Evolutionary conservation across 1,140 invertebrate genomes (phyloP).

Genomic region (Yoshiicerus persimilis): DNA sequence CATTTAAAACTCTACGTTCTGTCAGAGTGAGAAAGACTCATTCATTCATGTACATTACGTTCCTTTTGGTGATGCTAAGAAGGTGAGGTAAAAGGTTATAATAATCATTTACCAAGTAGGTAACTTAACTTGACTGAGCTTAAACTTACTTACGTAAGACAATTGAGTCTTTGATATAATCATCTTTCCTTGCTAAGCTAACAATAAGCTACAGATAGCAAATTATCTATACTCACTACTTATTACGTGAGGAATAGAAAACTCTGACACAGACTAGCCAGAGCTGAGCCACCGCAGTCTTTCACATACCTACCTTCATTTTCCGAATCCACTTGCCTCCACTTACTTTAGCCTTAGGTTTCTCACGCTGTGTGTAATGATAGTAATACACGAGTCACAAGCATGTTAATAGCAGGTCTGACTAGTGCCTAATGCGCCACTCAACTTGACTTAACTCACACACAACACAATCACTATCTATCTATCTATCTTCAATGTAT

Average conservation of each 20-base stretch:
- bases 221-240: not conserved
- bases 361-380: constrained; percentile 46
- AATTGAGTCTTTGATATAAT: not conserved
- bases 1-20: not conserved
- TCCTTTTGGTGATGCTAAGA: not conserved
- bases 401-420: constrained; percentile 43
- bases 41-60: not conserved
- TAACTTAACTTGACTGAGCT: not conserved
- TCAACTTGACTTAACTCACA: constrained; percentile 8
- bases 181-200: not conserved
- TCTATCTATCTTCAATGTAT: not conserved
- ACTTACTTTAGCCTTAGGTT: constrained; percentile 35
- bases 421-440: constrained; percentile 32
- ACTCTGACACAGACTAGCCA: not conserved
- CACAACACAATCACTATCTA: not conserved
- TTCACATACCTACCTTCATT: not conserved
- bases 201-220: not conserved
- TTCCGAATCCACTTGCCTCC: constrained; percentile 1
- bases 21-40: not conserved
- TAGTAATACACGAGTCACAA: constrained; percentile 40
- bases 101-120: not conserved
- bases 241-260: not conserved
- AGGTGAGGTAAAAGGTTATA: constrained; percentile 2
- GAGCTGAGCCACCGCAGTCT: not conserved
- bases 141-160: not conserved